Evolutionary conservation across 2,113 vertebrate species (phyloP).

Genomic region (Sapayoa aenigma): DNA sequence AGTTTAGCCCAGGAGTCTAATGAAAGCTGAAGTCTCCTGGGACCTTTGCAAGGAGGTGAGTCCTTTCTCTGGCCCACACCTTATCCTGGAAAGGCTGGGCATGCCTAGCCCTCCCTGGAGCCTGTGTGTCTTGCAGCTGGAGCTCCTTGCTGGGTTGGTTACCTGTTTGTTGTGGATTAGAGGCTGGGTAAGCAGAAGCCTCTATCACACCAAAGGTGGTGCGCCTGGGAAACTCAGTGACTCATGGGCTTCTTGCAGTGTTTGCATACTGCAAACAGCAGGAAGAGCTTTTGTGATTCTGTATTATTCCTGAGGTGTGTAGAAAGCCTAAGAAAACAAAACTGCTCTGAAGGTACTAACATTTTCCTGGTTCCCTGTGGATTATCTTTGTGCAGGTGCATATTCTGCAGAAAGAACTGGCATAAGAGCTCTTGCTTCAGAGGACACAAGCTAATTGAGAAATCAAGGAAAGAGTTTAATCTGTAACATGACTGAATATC

Average conservation of each 20-base stretch:
- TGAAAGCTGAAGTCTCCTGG: not conserved
- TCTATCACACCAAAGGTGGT: not conserved
- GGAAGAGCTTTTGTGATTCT: not conserved
- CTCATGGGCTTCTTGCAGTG: not conserved
- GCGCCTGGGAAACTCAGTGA: not conserved
- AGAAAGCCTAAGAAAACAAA: not conserved
- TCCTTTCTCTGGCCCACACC: not conserved
- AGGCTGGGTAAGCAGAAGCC: not conserved
- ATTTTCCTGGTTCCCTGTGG: not conserved
- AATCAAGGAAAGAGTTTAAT: not conserved
- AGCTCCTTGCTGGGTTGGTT: not conserved
- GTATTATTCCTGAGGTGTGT: not conserved
- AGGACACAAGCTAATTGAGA: not conserved
- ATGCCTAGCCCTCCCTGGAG: not conserved
- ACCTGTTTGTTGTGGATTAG: not conserved
- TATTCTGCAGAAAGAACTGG: not conserved
- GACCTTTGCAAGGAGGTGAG: not conserved
- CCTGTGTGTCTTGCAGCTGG: not conserved
- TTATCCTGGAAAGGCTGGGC: not conserved
- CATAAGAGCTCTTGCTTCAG: not conserved
- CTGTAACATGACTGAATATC: not conserved
- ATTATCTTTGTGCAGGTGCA: not conserved
- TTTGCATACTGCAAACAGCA: not conserved
- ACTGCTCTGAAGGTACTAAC: not conserved
- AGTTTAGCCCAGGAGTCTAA: not conserved